phyloP scores from a whole-genome alignment of 2,888 invertebrate genomes.

The Gymnosoma rotundatum region DNA sequence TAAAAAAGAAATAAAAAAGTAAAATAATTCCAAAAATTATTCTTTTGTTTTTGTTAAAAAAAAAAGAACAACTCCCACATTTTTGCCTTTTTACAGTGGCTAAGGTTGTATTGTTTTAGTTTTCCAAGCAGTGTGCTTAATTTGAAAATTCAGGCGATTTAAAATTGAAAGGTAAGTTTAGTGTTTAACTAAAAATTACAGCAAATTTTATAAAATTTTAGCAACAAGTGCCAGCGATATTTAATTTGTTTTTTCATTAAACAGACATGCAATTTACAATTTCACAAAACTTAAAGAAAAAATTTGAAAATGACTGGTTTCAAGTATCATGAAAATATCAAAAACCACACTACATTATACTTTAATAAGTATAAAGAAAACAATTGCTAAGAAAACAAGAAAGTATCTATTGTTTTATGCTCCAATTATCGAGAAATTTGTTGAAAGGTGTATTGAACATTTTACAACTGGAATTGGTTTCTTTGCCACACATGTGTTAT shows the following conservation, averaged over 20 bases:
- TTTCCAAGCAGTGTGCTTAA: slow-evolving; percentile 7
- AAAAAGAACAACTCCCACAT: not conserved
- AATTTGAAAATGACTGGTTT: slow-evolving; percentile 35
- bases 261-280: slow-evolving; percentile 63
- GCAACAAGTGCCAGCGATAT: slow-evolving; percentile 41
- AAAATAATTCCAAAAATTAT: not conserved
- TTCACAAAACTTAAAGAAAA: slow-evolving; percentile 55
- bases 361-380: not conserved
- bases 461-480: slow-evolving; percentile 34
- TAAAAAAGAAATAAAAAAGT: not conserved
- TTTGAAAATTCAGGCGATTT: slow-evolving; percentile 37
- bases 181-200: not conserved
- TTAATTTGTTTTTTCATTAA: slow-evolving; percentile 10
- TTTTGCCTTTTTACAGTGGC: not conserved
- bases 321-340: slow-evolving; percentile 36
- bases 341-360: not conserved
- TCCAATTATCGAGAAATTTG: slow-evolving; percentile 71
- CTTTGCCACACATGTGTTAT: slow-evolving; percentile 40
- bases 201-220: slow-evolving; percentile 32
- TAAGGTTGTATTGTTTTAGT: slow-evolving; percentile 54
- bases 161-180: slow-evolving; percentile 51
- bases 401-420: slow-evolving; percentile 70
- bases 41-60: too few species aligned
- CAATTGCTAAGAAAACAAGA: slow-evolving; percentile 53
- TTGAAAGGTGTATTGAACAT: slow-evolving; percentile 67